phyloP scores from a whole-genome alignment of 2,888 invertebrate species.

The Chromoteleia sp. region DNA sequence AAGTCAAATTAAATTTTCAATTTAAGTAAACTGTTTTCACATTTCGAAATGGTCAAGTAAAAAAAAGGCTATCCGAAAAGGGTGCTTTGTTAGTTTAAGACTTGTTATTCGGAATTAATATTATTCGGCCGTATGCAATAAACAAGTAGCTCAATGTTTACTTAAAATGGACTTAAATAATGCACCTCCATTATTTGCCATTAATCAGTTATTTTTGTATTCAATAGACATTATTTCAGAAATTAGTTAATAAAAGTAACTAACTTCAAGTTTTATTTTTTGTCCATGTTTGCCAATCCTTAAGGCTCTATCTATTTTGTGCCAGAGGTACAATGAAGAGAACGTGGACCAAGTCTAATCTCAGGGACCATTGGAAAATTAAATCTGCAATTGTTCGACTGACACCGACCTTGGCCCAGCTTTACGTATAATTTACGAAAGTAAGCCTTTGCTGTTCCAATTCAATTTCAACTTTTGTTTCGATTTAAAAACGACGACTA shows the following conservation, averaged over 20 bases:
- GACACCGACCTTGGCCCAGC: slow-evolving; percentile 1
- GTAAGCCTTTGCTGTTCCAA: slow-evolving; percentile 6
- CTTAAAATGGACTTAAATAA: too few relatives aligned
- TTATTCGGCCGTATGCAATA: too few relatives aligned
- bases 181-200: too few relatives aligned
- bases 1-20: too few relatives aligned
- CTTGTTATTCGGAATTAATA: too few relatives aligned
- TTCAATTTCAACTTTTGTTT: slow-evolving; percentile 27
- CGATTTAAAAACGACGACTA: not conserved
- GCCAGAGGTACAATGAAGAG: not conserved
- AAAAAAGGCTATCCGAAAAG: too few relatives aligned
- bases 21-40: too few relatives aligned
- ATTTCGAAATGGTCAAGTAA: too few relatives aligned
- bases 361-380: not conserved
- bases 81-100: too few relatives aligned
- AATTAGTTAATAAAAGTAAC: not conserved
- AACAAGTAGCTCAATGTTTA: too few relatives aligned
- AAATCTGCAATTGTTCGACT: not conserved
- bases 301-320: not conserved
- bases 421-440: slow-evolving; percentile 8
- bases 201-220: too few relatives aligned
- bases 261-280: not conserved
- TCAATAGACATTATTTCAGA: too few relatives aligned
- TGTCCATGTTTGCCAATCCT: not conserved
- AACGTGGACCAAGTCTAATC: not conserved